Conservation (phyloP, 2,888 invertebrate species). For the Micoletzkya japonica region DNA sequence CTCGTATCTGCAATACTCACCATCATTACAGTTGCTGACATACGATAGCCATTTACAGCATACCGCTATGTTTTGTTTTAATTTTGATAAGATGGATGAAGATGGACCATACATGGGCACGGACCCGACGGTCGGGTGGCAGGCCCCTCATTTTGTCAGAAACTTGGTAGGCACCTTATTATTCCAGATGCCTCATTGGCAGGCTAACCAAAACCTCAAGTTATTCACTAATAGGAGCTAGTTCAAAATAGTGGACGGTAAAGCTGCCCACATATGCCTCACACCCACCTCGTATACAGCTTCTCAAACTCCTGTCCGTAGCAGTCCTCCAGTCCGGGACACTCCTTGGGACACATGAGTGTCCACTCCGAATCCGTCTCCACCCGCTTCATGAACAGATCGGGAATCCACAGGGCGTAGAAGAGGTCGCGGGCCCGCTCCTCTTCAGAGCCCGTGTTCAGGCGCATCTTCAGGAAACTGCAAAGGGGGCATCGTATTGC, state of each 20-base stretch:
- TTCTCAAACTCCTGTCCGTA: slow-evolving; percentile 94
- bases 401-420: slow-evolving; percentile 93
- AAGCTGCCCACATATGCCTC: too few species aligned
- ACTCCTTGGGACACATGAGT: slow-evolving; percentile 92
- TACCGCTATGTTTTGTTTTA: neutral
- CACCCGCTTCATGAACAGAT: slow-evolving; percentile 86
- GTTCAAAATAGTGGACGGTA: too few species aligned
- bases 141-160: too few species aligned
- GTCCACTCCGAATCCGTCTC: slow-evolving; percentile 78
- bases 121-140: too few species aligned
- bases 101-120: too few species aligned
- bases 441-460: slow-evolving; percentile 88
- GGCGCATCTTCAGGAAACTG: slow-evolving; percentile 83
- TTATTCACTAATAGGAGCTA: too few species aligned
- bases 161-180: too few species aligned
- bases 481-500: neutral
- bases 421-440: slow-evolving; percentile 90
- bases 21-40: neutral
- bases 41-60: neutral
- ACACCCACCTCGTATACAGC: slow-evolving; percentile 72
- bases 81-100: too few species aligned
- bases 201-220: too few species aligned
- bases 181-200: too few species aligned
- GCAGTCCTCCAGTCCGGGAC: slow-evolving; percentile 84
- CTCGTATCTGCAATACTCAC: slow-evolving; percentile 56